phyloP scores from a whole-genome alignment of 1,140 invertebrate species.

The Leptopilina clavipes region DNA sequence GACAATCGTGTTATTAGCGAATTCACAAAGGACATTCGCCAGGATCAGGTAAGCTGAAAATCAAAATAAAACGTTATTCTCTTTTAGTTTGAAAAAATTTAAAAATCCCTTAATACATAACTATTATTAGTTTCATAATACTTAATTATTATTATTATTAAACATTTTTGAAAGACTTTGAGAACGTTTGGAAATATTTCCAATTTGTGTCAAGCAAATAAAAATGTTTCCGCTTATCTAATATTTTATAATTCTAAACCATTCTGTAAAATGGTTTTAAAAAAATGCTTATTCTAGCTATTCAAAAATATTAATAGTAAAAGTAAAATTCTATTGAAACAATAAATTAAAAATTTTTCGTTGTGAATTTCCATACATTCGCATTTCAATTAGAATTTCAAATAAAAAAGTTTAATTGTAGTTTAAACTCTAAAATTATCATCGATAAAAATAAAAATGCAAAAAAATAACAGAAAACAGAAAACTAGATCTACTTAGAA shows the following conservation, averaged over 20 bases:
- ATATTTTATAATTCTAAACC: too few species aligned
- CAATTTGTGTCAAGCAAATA: too few species aligned
- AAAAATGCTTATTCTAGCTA: not conserved
- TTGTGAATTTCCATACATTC: not conserved
- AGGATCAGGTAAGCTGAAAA: slow-evolving; percentile 62
- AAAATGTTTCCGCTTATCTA: too few species aligned
- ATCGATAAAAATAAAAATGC: not conserved
- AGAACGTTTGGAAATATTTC: too few species aligned
- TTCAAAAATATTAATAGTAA: not conserved
- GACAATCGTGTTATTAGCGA: slow-evolving; percentile 60
- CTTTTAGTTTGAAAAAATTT: too few species aligned
- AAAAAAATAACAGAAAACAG: not conserved
- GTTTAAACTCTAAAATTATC: not conserved
- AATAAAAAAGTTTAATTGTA: not conserved
- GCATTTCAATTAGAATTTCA: not conserved
- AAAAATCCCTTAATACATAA: too few species aligned
- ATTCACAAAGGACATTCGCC: slow-evolving; percentile 58
- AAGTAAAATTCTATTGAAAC: not conserved
- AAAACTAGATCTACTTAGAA: not conserved
- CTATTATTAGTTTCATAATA: too few species aligned
- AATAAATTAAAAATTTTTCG: not conserved
- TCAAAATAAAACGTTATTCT: not conserved
- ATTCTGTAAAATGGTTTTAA: too few species aligned
- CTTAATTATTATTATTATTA: too few species aligned
- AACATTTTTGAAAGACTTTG: too few species aligned